Conservation (phyloP, 1,140 invertebrate species). For the Bombus pyrosoma region DNA sequence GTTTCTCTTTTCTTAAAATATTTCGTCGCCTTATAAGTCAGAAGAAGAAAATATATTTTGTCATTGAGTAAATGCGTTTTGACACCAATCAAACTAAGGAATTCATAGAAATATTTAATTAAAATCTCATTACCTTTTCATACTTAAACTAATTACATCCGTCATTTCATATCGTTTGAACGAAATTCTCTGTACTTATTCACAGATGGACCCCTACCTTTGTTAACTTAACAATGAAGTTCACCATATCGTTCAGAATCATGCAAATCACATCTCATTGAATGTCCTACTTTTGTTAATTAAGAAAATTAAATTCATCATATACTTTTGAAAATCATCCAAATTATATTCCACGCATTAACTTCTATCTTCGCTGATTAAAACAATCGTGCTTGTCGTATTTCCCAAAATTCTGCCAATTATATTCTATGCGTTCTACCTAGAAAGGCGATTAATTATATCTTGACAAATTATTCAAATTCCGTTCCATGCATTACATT, state of each 20-base stretch:
- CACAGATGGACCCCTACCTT: not conserved
- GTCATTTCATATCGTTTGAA: not conserved
- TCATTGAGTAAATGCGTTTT: no score
- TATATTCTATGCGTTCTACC: not conserved
- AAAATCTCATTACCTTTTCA: no score
- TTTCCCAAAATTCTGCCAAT: not conserved
- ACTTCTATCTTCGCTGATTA: not conserved
- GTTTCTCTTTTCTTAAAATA: no score
- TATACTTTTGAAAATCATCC: not conserved
- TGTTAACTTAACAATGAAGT: not conserved
- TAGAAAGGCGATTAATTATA: not conserved
- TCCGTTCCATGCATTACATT: not conserved
- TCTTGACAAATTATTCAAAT: not conserved
- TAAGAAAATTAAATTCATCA: not conserved
- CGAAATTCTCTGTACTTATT: not conserved
- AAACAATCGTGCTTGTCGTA: not conserved
- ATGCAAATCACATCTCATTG: not conserved
- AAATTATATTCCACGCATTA: not conserved
- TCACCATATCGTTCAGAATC: not conserved
- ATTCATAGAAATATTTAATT: not conserved
- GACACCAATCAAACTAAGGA: fast-evolving
- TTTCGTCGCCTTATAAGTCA: not conserved
- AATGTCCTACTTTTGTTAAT: not conserved
- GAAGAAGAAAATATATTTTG: not conserved
- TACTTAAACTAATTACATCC: not conserved